Percentiles rank a stretch among this genome's conserved stretches.
These are phyloP conservation scores for Chironomus tentans DNA, from an alignment of 2,888 invertebrate genomes.

Conservation along the genomic window DNA sequence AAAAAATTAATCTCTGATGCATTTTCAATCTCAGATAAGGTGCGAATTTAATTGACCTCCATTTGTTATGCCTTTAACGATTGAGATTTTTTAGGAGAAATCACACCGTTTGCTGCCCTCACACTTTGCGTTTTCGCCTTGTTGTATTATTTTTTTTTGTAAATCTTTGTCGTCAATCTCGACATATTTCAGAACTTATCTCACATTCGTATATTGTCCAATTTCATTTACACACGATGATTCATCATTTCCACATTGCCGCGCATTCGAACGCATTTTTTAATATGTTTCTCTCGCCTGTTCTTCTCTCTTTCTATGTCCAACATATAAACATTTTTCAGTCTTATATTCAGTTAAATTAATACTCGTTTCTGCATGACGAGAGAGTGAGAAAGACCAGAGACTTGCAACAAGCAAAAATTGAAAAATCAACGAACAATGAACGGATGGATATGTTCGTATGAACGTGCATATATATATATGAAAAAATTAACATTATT, in stretches of 20 bases:
- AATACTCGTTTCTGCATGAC: too few relatives aligned
- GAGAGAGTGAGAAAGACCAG: too few relatives aligned
- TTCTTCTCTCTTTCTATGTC: too few relatives aligned
- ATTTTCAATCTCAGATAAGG: neutral
- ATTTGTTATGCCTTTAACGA: neutral
- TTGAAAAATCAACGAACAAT: neutral
- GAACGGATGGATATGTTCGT: neutral
- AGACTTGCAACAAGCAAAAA: neutral
- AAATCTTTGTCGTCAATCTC: neutral
- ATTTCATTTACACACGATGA: conserved; percentile 8
- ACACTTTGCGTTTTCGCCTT: neutral
- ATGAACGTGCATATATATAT: too few relatives aligned
- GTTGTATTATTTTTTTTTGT: too few relatives aligned
- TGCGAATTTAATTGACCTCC: neutral
- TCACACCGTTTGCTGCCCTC: neutral
- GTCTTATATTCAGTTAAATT: too few relatives aligned
- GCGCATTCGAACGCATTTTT: neutral
- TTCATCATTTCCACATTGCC: neutral
- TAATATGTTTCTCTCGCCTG: too few relatives aligned
- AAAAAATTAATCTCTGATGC: neutral
- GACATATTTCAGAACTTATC: neutral
- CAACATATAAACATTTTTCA: too few relatives aligned
- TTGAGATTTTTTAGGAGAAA: neutral
- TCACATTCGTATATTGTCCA: neutral
- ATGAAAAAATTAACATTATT: conserved; percentile 26